Evolutionary conservation across 1,140 invertebrate genomes (phyloP).

Genomic region (Coboldia fuscipes): DNA sequence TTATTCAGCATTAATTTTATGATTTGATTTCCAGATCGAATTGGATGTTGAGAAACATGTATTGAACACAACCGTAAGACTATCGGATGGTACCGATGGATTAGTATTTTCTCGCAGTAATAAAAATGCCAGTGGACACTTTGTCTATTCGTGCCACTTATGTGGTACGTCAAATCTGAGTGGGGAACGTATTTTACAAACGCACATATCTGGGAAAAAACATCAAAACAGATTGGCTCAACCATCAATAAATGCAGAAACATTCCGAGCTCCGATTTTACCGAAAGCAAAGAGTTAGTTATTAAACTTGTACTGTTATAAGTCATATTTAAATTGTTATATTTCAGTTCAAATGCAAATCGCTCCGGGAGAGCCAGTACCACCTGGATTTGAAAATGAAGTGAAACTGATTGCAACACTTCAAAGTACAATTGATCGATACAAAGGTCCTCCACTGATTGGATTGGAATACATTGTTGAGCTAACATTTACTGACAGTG

Average conservation of each 20-base stretch:
- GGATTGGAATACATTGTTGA: conserved; percentile 52
- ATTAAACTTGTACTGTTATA: too few relatives aligned
- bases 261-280: conserved; percentile 2
- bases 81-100: conserved; percentile 2
- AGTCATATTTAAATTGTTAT: not conserved
- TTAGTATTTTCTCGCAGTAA: conserved; percentile 1
- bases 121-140: not conserved
- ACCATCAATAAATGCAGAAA: conserved; percentile 1
- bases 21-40: conserved; percentile 4
- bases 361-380: conserved; percentile 40
- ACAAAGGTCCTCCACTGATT: conserved; percentile 24
- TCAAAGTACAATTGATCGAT: conserved; percentile 28
- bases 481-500: conserved; percentile 32
- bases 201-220: conserved; percentile 22
- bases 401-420: conserved; percentile 27
- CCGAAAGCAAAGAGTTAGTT: too few relatives aligned
- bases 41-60: conserved; percentile 3
- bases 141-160: conserved; percentile 3
- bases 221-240: conserved; percentile 17
- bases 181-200: conserved; percentile 7
- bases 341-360: conserved; percentile 15
- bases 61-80: not conserved
- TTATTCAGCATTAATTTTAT: too few relatives aligned
- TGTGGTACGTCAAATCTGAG: conserved; percentile 2
- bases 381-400: conserved; percentile 45